Base-by-base conservation (phyloP, 2,113 vertebrate species). In the Phodopus roborovskii region DNA sequence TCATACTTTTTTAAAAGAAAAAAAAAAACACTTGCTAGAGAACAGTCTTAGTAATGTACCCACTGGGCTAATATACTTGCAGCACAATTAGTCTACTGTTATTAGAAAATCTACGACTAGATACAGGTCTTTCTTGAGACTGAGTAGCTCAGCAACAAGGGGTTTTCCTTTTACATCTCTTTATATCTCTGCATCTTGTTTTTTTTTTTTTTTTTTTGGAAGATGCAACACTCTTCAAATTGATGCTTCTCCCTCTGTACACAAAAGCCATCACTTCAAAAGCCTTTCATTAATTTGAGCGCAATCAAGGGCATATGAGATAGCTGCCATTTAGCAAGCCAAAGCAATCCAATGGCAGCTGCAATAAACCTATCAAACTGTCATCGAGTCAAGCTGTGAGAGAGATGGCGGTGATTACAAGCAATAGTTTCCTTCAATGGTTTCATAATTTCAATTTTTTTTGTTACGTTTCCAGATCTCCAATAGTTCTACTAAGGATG, bases 361-460 rank as follows among this genome's bases (percentile, higher is more conserved):
- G 97, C 98, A 98, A 98, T 98, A 98, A 98, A 97, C 96, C 96
- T 94, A 98, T 98, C 98, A 98, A 98, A 96, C 98, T 98, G 98
- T 98, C 98, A 98, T 91, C 82, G 64, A 98, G 92, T 98, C 98
- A 98, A 98, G 98, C 98, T 99, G 98, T 98, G 98, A 99, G 97
- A 86, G 96, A 98, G 97, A 96, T 92, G 16, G 95, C 0, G 13
- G 90, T 73, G 97, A 98, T 98, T 98, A 98, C 96, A 98, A 96
- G 96, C 98, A 98, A 98, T 97, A 95, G 96, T 98, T 98, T 98
- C 97, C 98, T 98, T 98, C 97, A 96, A 97, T 97, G 97, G 94
- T 88, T 98, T 98, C 97, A 98, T 98, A 98, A 99, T 98, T 98
- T 98, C 98, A 98, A 98, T 98, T 98, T 98, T 98, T 93, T 98